Evolutionary conservation across 2,113 vertebrate genomes (phyloP).

Genomic region (Onychostruthus taczanowskii): DNA sequence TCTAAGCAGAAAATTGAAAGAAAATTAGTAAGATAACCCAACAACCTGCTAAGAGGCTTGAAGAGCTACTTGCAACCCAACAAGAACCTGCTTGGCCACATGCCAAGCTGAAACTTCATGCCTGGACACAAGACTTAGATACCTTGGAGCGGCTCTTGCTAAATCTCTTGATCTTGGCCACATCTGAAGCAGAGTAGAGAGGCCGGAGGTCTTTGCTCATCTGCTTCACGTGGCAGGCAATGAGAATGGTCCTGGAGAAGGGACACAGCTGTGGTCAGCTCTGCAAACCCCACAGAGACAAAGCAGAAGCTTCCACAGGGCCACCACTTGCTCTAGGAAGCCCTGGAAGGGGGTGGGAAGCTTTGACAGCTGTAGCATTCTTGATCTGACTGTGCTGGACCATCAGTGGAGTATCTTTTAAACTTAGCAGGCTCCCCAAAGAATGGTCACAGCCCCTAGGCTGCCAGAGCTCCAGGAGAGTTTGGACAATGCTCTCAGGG

Average conservation of each 20-base stretch:
- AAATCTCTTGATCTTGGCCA: slow-evolving; percentile 94
- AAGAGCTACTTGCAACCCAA: not conserved
- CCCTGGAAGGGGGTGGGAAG: not conserved
- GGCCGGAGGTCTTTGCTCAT: slow-evolving; percentile 90
- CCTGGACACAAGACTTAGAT: not conserved
- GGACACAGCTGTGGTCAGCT: not conserved
- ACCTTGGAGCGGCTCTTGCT: slow-evolving; percentile 85
- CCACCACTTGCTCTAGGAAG: not conserved
- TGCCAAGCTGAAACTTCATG: not conserved
- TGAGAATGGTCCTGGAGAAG: slow-evolving; percentile 87
- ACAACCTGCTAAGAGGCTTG: fast-evolving
- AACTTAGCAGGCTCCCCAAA: not conserved
- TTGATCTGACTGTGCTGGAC: not conserved
- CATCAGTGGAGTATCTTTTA: not conserved
- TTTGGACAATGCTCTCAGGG: not conserved
- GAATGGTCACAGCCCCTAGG: fast-evolving
- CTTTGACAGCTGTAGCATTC: not conserved
- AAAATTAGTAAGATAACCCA: not conserved
- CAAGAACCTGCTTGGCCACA: not conserved
- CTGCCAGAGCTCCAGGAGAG: not conserved
- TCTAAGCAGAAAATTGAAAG: not conserved
- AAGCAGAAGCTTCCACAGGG: not conserved
- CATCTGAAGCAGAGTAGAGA: slow-evolving; percentile 84
- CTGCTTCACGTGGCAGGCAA: slow-evolving; percentile 90
- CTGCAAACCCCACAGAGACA: not conserved